These are phyloP conservation scores for Drymodes brunneopygia DNA, from an alignment of 2,113 vertebrate species.

Conservation along the genomic window DNA sequence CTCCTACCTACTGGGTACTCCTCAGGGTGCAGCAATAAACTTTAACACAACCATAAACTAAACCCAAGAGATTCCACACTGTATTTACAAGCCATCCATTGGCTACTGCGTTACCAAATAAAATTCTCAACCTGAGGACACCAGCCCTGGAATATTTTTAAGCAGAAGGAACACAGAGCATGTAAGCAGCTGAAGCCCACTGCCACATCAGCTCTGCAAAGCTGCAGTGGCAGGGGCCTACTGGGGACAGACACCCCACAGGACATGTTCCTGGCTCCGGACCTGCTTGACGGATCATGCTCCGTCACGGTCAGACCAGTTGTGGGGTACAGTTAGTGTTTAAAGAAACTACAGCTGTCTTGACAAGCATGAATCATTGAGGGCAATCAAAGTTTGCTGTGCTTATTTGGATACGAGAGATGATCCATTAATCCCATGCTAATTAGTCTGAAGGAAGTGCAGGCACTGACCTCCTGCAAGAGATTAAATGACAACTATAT, in stretches of 20 bases:
- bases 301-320: accelerated
- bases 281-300: accelerated
- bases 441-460: constrained; percentile 49
- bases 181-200: not conserved
- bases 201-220: not conserved
- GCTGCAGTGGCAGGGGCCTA: not conserved
- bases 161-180: not conserved
- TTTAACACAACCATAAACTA: not conserved
- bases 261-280: accelerated
- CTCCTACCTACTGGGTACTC: not conserved
- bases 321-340: not conserved
- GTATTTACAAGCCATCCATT: not conserved
- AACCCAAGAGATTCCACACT: not conserved
- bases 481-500: constrained; percentile 62
- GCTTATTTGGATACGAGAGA: constrained; percentile 41
- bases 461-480: constrained; percentile 41
- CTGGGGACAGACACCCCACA: not conserved
- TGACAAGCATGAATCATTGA: constrained; percentile 1
- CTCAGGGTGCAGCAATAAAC: not conserved
- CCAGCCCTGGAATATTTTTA: not conserved
- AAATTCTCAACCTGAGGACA: not conserved
- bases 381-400: constrained; percentile 51
- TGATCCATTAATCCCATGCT: constrained; percentile 44
- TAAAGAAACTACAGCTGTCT: not conserved
- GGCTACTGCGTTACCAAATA: not conserved